Conservation (phyloP, 2,797 vertebrate genomes). For the Peromyscus aztecus region DNA sequence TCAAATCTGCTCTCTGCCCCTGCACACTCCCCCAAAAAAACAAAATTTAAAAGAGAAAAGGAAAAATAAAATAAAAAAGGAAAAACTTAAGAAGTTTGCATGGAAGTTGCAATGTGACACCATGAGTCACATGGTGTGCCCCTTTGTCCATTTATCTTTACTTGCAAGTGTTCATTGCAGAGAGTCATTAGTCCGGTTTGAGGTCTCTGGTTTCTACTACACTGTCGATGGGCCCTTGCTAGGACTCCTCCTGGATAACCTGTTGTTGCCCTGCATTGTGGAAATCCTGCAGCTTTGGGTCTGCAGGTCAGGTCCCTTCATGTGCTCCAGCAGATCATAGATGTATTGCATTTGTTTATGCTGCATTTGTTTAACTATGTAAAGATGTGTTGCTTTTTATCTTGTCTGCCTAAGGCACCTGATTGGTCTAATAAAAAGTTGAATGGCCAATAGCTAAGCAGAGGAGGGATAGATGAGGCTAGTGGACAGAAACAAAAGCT, state of each 20-base stretch:
- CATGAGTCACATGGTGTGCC: not conserved
- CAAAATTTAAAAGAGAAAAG: not conserved
- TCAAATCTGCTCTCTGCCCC: not conserved
- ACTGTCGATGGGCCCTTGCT: not conserved
- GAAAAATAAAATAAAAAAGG: not conserved
- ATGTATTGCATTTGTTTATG: too few species aligned
- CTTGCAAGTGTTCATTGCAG: not conserved
- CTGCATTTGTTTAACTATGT: too few species aligned
- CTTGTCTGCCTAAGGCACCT: too few species aligned
- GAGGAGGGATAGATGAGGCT: not conserved
- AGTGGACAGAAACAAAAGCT: not conserved
- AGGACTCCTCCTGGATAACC: not conserved
- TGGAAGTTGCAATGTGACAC: not conserved
- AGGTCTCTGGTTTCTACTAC: not conserved
- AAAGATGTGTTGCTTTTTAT: too few species aligned
- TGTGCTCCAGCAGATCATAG: too few species aligned
- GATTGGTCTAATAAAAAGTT: too few species aligned
- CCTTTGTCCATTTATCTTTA: not conserved
- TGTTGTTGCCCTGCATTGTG: not conserved
- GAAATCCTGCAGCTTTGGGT: not conserved
- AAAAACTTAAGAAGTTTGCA: not conserved
- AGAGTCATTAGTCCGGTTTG: not conserved
- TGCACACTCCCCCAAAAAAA: not conserved
- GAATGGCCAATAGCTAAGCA: too few species aligned
- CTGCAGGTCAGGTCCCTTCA: too few species aligned